Evolutionary conservation across 2,797 vertebrate species (phyloP).

Genomic region (Hapalemur alaotrensis): DNA sequence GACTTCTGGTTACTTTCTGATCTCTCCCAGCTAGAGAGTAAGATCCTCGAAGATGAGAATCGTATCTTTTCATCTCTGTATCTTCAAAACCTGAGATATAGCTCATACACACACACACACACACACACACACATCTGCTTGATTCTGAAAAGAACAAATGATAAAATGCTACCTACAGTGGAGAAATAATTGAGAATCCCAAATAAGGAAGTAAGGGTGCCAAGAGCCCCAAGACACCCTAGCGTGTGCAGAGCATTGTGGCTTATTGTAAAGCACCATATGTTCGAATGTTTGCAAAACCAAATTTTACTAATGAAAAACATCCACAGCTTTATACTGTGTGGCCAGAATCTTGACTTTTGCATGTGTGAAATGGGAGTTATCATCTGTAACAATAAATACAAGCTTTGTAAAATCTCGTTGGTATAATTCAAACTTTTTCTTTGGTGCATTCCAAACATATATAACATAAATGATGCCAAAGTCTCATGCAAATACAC

Average conservation of each 20-base stretch:
- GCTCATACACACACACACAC: background rate
- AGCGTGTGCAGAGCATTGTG: background rate
- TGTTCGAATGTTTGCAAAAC: background rate
- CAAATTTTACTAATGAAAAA: constrained; percentile 30
- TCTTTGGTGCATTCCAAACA: background rate
- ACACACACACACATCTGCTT: background rate
- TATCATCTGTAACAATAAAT: constrained; percentile 34
- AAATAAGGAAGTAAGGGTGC: background rate
- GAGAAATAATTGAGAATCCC: constrained; percentile 17
- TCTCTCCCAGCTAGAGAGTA: background rate
- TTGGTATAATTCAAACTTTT: background rate
- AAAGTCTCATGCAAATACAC: constrained; percentile 13
- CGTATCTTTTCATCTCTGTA: background rate
- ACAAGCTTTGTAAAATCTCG: background rate
- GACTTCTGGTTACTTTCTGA: background rate
- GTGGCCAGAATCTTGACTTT: background rate
- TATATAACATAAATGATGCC: constrained; percentile 31
- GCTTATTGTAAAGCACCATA: background rate
- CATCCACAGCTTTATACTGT: background rate
- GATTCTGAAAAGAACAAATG: constrained; percentile 10
- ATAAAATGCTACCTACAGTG: background rate
- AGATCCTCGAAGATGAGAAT: background rate
- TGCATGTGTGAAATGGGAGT: background rate
- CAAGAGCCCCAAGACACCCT: background rate
- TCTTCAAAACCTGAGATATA: background rate